phyloP scores from a whole-genome alignment of 2,797 vertebrate species.

The Botia kubotai region DNA sequence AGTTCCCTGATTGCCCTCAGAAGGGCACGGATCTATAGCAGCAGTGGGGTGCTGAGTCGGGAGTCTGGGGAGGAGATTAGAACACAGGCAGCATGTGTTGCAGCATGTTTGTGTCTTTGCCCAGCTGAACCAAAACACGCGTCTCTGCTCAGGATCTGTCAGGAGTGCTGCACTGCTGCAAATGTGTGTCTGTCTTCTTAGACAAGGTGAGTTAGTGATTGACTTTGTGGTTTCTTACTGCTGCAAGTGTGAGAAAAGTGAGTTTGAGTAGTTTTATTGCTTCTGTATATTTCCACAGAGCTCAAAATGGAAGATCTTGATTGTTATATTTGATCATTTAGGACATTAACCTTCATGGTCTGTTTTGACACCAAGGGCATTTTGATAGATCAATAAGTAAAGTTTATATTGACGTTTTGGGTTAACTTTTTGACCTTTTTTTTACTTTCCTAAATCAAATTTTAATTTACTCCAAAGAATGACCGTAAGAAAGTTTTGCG shows the following conservation, averaged over 20 bases:
- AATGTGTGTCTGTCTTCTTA: slow-evolving; percentile 21
- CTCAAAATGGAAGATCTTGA: background rate
- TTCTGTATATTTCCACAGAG: background rate
- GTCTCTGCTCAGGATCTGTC: slow-evolving; percentile 54
- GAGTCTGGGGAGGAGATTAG: slow-evolving; percentile 56
- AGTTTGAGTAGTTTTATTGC: background rate
- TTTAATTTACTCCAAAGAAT: too few species aligned
- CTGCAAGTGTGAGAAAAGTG: background rate
- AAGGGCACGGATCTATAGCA: slow-evolving; percentile 71
- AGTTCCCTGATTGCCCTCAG: slow-evolving; percentile 40
- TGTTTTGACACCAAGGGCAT: too few species aligned
- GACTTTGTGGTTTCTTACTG: background rate
- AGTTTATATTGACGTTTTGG: too few species aligned
- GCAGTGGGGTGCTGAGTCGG: slow-evolving; percentile 55
- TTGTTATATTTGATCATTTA: background rate
- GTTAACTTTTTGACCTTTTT: too few species aligned
- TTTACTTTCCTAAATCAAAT: too few species aligned
- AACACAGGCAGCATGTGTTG: slow-evolving; percentile 73
- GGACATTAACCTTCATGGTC: background rate
- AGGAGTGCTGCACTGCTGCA: slow-evolving; percentile 12
- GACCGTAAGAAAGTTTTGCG: too few species aligned
- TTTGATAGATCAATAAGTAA: too few species aligned
- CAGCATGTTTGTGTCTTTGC: slow-evolving; percentile 69
- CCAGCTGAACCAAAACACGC: slow-evolving; percentile 66
- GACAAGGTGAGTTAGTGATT: slow-evolving; percentile 55